phyloP scores from a whole-genome alignment of 2,797 vertebrate species.

The Oreochromis mossambicus region DNA sequence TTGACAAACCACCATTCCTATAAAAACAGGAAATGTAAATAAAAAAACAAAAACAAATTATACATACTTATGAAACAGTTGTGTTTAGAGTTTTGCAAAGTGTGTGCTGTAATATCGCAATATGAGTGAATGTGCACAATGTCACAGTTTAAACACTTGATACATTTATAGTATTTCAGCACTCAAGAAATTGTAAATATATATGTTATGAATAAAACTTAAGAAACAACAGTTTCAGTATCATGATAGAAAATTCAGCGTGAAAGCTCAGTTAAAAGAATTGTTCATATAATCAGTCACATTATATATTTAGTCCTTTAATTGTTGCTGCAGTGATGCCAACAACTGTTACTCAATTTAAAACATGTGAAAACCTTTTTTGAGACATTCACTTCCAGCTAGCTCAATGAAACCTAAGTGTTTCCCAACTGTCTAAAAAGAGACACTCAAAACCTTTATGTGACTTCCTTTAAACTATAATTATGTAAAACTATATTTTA shows the following conservation, averaged over 20 bases:
- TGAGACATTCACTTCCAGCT: background rate
- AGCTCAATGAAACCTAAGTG: too few relatives aligned
- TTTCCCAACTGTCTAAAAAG: too few relatives aligned
- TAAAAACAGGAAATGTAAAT: background rate
- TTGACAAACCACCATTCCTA: background rate
- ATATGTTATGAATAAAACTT: background rate
- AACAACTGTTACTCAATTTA: background rate
- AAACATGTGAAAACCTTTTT: background rate
- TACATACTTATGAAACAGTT: background rate
- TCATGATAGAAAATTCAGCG: background rate
- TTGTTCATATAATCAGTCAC: background rate
- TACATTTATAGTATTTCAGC: fast-evolving
- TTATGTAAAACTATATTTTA: background rate
- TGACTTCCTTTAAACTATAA: too few relatives aligned
- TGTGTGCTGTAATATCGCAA: background rate
- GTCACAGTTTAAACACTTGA: background rate
- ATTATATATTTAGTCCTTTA: background rate
- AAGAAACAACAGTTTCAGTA: background rate
- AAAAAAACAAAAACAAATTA: background rate
- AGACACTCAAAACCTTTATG: too few relatives aligned
- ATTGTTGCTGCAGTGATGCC: background rate
- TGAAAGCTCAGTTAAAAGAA: background rate
- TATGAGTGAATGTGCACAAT: background rate
- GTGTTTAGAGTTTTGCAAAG: background rate
- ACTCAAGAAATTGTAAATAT: background rate